A percentile compares a stretch with the other conserved stretches of the same genome.
phyloP scores from a whole-genome alignment of 2,797 vertebrate genomes.

The Gymnoscopelus braueri region DNA sequence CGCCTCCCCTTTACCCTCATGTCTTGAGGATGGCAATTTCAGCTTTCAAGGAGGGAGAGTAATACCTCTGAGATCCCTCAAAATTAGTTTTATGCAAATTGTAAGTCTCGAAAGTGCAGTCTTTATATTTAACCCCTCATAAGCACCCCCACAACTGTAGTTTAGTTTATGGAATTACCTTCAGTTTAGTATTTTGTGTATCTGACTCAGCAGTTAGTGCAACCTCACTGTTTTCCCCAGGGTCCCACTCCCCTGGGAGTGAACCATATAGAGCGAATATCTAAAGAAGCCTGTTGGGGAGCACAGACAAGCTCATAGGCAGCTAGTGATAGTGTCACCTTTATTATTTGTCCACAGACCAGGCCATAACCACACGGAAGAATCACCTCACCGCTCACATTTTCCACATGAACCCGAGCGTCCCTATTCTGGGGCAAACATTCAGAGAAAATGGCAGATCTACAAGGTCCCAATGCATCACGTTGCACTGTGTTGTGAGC shows the following conservation, averaged over 20 bases:
- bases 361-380: constrained; percentile 16
- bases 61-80: constrained; percentile 28
- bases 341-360: constrained; percentile 41
- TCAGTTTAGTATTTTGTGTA: constrained; percentile 18
- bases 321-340: constrained; percentile 48
- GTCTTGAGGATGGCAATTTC: constrained; percentile 7
- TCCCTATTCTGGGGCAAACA: no score
- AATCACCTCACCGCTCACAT: constrained; percentile 18
- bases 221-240: constrained; percentile 32
- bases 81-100: constrained; percentile 51
- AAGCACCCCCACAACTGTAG: background rate
- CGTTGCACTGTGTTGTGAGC: no score
- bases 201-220: constrained; percentile 46
- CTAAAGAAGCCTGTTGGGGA: constrained; percentile 58
- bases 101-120: background rate
- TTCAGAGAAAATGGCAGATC: no score
- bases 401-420: no score
- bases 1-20: no score
- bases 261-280: constrained; percentile 14
- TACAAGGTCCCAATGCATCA: no score
- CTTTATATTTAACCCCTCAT: constrained; percentile 15
- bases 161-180: constrained; percentile 36
- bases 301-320: constrained; percentile 4
- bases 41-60: constrained; percentile 7
- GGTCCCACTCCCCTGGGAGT: constrained; percentile 12